These are phyloP conservation scores for Istiophorus platypterus DNA, from an alignment of 2,113 vertebrate genomes.

Conservation along the genomic window DNA sequence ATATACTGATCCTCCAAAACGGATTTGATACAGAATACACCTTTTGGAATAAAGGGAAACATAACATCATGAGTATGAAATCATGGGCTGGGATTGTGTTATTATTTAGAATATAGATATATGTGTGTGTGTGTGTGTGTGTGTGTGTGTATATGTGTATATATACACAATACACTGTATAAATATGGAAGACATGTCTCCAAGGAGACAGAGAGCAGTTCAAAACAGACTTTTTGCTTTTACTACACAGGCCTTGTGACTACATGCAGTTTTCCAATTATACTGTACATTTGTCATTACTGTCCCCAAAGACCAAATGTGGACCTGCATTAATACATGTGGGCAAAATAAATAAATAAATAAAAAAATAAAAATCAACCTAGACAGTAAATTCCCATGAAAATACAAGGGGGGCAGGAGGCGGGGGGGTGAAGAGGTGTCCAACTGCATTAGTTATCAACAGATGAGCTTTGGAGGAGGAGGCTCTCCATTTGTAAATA, in stretches of 20 bases:
- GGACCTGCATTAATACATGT: not conserved
- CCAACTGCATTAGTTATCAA: not conserved
- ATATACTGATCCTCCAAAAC: not conserved
- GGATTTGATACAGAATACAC: not conserved
- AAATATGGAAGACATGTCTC: not conserved
- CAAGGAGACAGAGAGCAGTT: not conserved
- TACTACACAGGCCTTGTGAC: not conserved
- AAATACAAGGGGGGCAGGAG: not conserved
- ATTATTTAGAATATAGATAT: no score
- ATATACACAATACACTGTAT: not conserved
- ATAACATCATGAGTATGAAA: not conserved
- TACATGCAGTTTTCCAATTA: no score
- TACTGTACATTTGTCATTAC: not conserved
- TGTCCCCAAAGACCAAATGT: not conserved
- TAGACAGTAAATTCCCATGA: not conserved
- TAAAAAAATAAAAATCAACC: not conserved
- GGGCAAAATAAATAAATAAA: not conserved
- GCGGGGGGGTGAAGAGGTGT: not conserved
- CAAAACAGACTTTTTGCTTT: no score
- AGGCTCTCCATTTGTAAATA: conserved; percentile 9
- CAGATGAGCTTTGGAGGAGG: not conserved
- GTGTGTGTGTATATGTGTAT: no score
- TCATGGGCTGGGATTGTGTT: not conserved
- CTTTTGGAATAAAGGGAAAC: not conserved
- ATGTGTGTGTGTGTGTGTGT: no score